A percentile compares a stretch with the other conserved stretches of the same genome.
These are phyloP conservation scores for Pempheris klunzingeri DNA, from an alignment of 2,797 vertebrate species.

Conservation along the genomic window DNA sequence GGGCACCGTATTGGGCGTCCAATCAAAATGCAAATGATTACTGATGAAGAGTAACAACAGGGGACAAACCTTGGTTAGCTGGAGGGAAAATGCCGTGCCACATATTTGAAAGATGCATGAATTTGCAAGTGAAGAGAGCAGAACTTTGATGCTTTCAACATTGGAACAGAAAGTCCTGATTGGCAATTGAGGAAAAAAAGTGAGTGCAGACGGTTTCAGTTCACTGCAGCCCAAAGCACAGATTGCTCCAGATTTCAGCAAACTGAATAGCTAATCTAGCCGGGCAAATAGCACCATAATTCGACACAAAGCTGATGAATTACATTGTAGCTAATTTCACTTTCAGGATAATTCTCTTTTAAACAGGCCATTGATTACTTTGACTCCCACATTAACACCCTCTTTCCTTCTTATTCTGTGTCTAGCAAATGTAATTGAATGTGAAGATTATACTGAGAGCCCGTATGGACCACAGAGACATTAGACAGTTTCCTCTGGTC, in stretches of 20 bases:
- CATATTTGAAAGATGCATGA: conserved; percentile 1
- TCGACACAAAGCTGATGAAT: conserved; percentile 18
- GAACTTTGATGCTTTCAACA: conserved; percentile 6
- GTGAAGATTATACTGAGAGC: conserved; percentile 15
- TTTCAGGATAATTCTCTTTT: conserved; percentile 22
- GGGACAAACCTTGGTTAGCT: not conserved
- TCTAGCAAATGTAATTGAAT: conserved; percentile 14
- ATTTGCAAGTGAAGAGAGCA: not conserved
- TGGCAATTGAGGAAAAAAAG: conserved; percentile 13
- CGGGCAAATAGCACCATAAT: conserved; percentile 26
- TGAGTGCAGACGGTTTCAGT: not conserved
- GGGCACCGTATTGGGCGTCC: conserved; percentile 7
- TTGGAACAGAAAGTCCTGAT: conserved; percentile 7
- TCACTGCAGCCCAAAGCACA: conserved; percentile 21
- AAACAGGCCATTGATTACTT: conserved; percentile 28
- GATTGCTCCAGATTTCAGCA: conserved; percentile 2
- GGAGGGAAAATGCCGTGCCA: conserved; percentile 5
- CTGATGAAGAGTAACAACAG: conserved; percentile 7
- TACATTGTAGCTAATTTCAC: conserved; percentile 16
- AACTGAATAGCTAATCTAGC: conserved; percentile 37
- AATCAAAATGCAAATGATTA: conserved; percentile 50
- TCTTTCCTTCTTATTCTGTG: not conserved
- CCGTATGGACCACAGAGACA: conserved; percentile 13
- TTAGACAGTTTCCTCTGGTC: conserved; percentile 30
- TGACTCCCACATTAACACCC: not conserved